Evolutionary conservation across 2,113 vertebrate species (phyloP).

Genomic region (Cynopterus brachyotis): DNA sequence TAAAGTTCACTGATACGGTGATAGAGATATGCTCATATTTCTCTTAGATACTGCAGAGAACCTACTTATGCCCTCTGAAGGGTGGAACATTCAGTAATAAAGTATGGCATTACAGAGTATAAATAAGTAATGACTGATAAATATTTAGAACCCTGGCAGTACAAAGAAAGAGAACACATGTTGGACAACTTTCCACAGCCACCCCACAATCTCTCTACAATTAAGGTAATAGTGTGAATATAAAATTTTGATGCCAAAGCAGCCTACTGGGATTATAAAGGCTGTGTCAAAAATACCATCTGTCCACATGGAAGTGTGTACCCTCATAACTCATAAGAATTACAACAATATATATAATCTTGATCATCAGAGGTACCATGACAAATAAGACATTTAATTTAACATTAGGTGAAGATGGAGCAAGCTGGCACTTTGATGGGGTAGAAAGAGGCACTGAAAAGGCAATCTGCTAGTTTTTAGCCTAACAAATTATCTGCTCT

Average conservation of each 20-base stretch:
- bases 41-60: background rate
- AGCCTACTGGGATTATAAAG: slow-evolving; percentile 26
- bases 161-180: slow-evolving; percentile 43
- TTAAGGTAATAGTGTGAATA: slow-evolving; percentile 43
- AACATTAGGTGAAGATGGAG: slow-evolving; percentile 22
- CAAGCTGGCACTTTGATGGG: background rate
- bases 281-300: slow-evolving; percentile 43
- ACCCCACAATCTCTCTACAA: background rate
- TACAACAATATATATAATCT: background rate
- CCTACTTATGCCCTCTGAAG: background rate
- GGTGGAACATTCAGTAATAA: background rate
- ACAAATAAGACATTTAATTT: slow-evolving; percentile 56
- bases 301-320: background rate
- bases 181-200: slow-evolving; percentile 30
- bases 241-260: slow-evolving; percentile 29
- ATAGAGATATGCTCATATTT: background rate
- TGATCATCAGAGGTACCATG: slow-evolving; percentile 22
- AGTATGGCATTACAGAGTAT: slow-evolving; percentile 47
- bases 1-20: slow-evolving; percentile 8
- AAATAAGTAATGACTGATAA: slow-evolving; percentile 63
- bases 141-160: slow-evolving; percentile 65
- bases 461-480: slow-evolving; percentile 35
- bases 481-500: background rate
- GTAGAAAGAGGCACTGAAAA: background rate
- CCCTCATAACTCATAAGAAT: background rate